Evolutionary conservation across 2,113 vertebrate genomes (phyloP).

Genomic region (Neogale vison): DNA sequence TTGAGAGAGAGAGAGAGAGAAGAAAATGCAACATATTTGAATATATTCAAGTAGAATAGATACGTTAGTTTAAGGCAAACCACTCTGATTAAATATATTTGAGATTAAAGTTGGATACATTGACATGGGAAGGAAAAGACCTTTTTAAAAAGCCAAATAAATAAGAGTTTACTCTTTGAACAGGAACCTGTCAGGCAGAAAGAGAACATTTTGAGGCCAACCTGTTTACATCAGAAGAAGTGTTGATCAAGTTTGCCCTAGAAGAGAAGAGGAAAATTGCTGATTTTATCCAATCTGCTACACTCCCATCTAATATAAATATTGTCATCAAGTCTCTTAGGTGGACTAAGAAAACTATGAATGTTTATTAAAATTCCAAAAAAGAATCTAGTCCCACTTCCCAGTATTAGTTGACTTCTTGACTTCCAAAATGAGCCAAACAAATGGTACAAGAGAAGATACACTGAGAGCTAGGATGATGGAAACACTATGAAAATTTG

Average conservation of each 20-base stretch:
- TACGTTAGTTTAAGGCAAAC: not conserved
- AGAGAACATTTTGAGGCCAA: not conserved
- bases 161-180: not conserved
- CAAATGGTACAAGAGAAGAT: not conserved
- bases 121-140: not conserved
- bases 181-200: not conserved
- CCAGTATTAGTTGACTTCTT: not conserved
- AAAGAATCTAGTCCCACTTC: fast-evolving
- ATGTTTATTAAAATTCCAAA: not conserved
- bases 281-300: not conserved
- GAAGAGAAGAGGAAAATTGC: not conserved
- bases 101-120: not conserved
- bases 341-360: not conserved
- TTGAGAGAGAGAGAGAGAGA: not conserved
- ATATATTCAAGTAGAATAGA: not conserved
- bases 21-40: not conserved
- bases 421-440: not conserved
- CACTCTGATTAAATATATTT: constrained; percentile 23
- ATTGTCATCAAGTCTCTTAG: not conserved
- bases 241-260: not conserved
- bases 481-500: not conserved
- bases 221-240: not conserved
- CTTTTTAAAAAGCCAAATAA: not conserved
- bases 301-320: not conserved
- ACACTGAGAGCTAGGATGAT: not conserved